These are phyloP conservation scores for Conomelus anceps DNA, from an alignment of 2,888 invertebrate genomes.

Conservation along the genomic window DNA sequence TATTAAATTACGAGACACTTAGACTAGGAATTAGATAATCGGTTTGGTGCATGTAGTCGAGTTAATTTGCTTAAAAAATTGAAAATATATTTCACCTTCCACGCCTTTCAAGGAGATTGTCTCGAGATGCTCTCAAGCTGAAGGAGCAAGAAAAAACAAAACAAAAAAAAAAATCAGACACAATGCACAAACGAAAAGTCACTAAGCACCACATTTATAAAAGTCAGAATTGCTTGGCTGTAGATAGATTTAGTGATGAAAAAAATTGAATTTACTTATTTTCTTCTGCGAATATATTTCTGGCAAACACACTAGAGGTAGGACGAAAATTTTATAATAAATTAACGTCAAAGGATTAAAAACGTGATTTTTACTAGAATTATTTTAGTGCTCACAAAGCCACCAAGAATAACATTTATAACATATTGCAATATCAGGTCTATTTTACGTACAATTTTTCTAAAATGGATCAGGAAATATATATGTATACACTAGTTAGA, in stretches of 20 bases:
- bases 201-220: neutral
- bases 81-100: conserved; percentile 31
- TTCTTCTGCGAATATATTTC: too few relatives aligned
- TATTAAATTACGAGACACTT: neutral
- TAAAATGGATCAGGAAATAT: too few relatives aligned
- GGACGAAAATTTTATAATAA: too few relatives aligned
- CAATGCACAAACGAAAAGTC: conserved; percentile 37
- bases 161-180: conserved; percentile 30
- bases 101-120: conserved; percentile 33
- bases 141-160: conserved; percentile 22
- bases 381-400: too few relatives aligned
- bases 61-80: neutral
- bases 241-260: neutral
- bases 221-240: conserved; percentile 4
- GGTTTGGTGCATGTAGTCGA: neutral
- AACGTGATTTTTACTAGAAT: too few relatives aligned
- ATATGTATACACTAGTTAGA: too few relatives aligned
- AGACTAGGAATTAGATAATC: neutral
- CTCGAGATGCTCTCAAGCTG: conserved; percentile 34
- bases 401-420: too few relatives aligned
- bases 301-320: too few relatives aligned
- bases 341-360: too few relatives aligned
- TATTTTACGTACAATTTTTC: too few relatives aligned
- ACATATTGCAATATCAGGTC: too few relatives aligned
- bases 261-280: too few relatives aligned